Base-by-base conservation (phyloP, 2,888 invertebrate genomes). In the Melinaea menophilus region DNA sequence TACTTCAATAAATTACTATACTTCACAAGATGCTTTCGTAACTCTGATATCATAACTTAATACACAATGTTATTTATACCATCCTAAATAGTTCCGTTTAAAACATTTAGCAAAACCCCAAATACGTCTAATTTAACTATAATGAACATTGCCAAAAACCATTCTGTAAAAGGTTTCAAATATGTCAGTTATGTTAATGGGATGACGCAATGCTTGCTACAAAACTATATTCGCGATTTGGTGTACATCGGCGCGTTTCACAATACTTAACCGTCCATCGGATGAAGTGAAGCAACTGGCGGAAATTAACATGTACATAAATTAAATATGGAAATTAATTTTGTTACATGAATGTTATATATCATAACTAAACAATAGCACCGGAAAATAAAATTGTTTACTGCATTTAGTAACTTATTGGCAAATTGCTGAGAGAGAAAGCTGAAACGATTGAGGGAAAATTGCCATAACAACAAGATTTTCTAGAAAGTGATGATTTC, bases 201-300 rank as follows among this genome's bases (percentile, higher is more conserved):
- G 56, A 59, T 70, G 71, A 66, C 66, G 71, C 69, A 71, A 72
- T 58, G 47, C 45, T 59, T 51, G 59, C 54, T 60, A 60, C 61
- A 63, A 41, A 67, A 65, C 64, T 61, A 61, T 60, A 60, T 65
- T 65, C 60, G 62, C 60, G 47, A 31, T 58, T 62, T 58, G 59
- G 47, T 35, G 56, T 9, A 41, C 41, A 41, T 9, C 41, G 41
- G 7, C 37, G 4, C 37, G 22, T 64, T 64, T 68, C 61, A 59
- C 65, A 64, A 67, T 63, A 64, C 31, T 59, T 61, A 45, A 47
- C 65, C 57, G 64, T 62, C 54, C 56, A 45, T 31, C 55, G 59
- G 57, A 55, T 48, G 61, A 66, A 58, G 61, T 64, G 56, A 41
- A 57, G 59, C 35, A 41, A 62, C 51, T 57, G 34, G 13, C 33